phyloP scores from a whole-genome alignment of 2,113 vertebrate species.

The Hoplias malabaricus region DNA sequence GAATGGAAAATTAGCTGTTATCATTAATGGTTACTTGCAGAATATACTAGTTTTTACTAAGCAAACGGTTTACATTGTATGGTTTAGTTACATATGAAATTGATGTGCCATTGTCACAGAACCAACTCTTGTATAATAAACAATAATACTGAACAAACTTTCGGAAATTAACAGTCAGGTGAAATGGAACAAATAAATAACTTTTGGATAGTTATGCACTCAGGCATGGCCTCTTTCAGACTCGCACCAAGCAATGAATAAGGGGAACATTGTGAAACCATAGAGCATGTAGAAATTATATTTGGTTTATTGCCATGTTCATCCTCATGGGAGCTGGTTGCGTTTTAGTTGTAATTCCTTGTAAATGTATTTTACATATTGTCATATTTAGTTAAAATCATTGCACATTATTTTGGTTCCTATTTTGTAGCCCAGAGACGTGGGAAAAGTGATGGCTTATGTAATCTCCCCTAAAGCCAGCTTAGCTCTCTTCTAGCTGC shows the following conservation, averaged over 20 bases:
- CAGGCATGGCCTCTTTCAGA: too few relatives aligned
- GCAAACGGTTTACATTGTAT: too few relatives aligned
- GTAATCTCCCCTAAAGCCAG: conserved; percentile 53
- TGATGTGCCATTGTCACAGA: too few relatives aligned
- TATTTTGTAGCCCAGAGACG: not conserved
- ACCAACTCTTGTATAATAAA: too few relatives aligned
- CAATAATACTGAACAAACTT: too few relatives aligned
- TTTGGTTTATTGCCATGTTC: not conserved
- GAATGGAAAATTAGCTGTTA: too few relatives aligned
- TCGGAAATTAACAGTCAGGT: too few relatives aligned
- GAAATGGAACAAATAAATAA: too few relatives aligned
- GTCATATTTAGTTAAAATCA: conserved; percentile 30
- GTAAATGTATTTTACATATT: not conserved
- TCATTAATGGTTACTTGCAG: too few relatives aligned
- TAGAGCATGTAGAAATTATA: not conserved
- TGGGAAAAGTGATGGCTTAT: conserved; percentile 23
- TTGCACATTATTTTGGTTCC: not conserved
- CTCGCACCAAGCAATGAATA: not conserved
- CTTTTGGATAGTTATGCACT: too few relatives aligned
- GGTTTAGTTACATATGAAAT: too few relatives aligned
- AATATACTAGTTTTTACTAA: too few relatives aligned
- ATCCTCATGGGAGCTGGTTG: not conserved
- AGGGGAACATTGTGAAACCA: not conserved
- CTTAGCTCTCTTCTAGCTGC: conserved; percentile 53
- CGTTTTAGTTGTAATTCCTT: not conserved